Percentiles rank a stretch among this genome's conserved stretches.
These are phyloP conservation scores for Popillia japonica DNA, from an alignment of 1,140 invertebrate species.

Conservation along the genomic window DNA sequence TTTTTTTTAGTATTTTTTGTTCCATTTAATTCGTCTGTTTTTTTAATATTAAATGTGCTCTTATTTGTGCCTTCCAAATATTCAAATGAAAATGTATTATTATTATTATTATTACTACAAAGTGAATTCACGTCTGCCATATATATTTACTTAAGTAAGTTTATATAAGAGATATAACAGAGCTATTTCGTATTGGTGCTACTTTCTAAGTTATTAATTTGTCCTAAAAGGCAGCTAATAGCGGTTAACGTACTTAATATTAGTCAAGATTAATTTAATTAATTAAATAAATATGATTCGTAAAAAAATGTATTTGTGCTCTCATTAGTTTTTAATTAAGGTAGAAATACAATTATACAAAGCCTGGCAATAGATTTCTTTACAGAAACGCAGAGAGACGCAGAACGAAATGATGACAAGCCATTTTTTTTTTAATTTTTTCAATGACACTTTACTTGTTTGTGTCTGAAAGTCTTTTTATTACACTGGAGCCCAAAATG, in stretches of 20 bases:
- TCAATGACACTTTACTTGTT: too few relatives aligned
- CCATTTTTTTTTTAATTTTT: too few relatives aligned
- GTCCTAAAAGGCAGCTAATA: constrained; percentile 37
- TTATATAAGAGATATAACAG: background rate
- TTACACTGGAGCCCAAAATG: too few relatives aligned
- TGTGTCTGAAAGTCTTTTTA: too few relatives aligned
- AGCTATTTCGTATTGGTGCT: constrained; percentile 38
- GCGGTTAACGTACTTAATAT: background rate
- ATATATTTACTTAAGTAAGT: constrained; percentile 13
- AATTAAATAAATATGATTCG: background rate
- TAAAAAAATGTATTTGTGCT: constrained; percentile 11
- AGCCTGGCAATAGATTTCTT: too few relatives aligned
- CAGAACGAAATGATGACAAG: too few relatives aligned
- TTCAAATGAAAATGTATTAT: constrained; percentile 12
- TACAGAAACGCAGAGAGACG: too few relatives aligned
- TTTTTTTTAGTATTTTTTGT: background rate
- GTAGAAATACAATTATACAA: too few relatives aligned
- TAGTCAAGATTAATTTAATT: background rate
- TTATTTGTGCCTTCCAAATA: constrained; percentile 39
- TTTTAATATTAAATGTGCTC: constrained; percentile 25
- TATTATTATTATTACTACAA: background rate
- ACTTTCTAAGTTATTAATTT: constrained; percentile 1
- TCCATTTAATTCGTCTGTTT: constrained; percentile 1
- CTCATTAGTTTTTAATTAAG: constrained; percentile 44
- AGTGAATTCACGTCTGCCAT: constrained; percentile 45